phyloP scores from a whole-genome alignment of 2,888 invertebrate genomes.

The Chrysolina americana region DNA sequence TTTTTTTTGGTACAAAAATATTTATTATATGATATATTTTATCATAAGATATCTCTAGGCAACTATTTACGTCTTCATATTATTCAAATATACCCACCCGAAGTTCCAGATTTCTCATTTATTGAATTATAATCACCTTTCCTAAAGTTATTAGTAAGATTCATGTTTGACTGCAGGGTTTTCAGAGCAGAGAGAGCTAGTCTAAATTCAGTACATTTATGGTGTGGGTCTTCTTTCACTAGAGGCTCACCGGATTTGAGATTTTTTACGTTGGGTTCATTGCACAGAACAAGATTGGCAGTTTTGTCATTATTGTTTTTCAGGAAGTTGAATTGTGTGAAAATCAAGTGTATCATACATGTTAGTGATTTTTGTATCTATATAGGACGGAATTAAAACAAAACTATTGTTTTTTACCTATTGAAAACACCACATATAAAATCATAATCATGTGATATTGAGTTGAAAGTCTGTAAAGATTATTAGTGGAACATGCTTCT shows the following conservation, averaged over 20 bases:
- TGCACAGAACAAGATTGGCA: not conserved
- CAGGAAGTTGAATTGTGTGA: constrained; percentile 6
- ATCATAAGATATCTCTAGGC: not conserved
- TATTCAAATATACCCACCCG: not conserved
- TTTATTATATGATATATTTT: not conserved
- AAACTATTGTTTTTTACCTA: no score
- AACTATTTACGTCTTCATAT: not conserved
- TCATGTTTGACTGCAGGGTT: not conserved
- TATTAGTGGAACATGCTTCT: no score
- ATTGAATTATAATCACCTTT: not conserved
- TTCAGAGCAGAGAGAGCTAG: not conserved
- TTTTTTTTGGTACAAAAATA: no score
- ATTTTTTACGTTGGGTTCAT: not conserved
- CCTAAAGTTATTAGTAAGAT: not conserved
- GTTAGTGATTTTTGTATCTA: not conserved
- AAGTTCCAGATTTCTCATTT: not conserved
- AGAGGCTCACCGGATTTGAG: constrained; percentile 5
- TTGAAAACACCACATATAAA: no score
- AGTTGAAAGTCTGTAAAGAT: no score
- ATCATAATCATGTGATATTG: no score
- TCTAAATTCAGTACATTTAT: constrained; percentile 11
- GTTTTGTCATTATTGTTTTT: not conserved
- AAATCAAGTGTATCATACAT: not conserved
- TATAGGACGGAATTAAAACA: constrained; percentile 5
- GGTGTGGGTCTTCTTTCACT: constrained; percentile 10